Percentiles rank a stretch among this genome's conserved stretches.
These are phyloP conservation scores for Chrysemys picta DNA, from an alignment of 2,113 vertebrate species.

Conservation along the genomic window DNA sequence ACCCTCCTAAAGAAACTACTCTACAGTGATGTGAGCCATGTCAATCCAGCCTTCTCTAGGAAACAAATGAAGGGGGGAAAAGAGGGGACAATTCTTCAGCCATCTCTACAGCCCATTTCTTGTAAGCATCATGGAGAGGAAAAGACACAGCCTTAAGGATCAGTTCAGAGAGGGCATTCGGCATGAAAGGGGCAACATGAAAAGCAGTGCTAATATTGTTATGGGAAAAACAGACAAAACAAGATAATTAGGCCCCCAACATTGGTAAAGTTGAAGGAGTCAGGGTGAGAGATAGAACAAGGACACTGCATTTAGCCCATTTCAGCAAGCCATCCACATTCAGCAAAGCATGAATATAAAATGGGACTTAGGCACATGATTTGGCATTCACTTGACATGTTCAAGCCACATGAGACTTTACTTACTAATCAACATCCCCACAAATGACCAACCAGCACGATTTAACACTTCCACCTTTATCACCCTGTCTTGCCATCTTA, in stretches of 20 bases:
- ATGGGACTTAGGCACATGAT: not conserved
- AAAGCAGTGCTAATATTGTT: not conserved
- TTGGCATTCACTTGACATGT: no score
- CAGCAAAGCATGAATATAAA: not conserved
- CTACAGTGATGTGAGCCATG: not conserved
- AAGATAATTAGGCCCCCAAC: not conserved
- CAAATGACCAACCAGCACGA: no score
- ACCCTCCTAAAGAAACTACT: not conserved
- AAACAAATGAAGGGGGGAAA: no score
- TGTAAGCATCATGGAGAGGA: not conserved
- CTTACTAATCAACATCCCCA: no score
- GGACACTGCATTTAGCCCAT: no score
- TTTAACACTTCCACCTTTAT: no score
- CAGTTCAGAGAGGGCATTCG: not conserved
- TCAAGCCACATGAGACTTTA: no score
- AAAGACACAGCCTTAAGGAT: not conserved
- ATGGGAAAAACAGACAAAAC: not conserved
- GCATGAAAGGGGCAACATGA: not conserved
- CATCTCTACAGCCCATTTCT: no score
- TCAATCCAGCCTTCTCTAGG: not conserved
- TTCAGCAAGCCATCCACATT: no score
- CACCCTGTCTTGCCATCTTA: no score
- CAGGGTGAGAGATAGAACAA: no score
- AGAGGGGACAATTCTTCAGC: no score
- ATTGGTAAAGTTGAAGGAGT: not conserved